Conservation (phyloP, 2,113 vertebrate species). For the Corydoras maculifer region DNA sequence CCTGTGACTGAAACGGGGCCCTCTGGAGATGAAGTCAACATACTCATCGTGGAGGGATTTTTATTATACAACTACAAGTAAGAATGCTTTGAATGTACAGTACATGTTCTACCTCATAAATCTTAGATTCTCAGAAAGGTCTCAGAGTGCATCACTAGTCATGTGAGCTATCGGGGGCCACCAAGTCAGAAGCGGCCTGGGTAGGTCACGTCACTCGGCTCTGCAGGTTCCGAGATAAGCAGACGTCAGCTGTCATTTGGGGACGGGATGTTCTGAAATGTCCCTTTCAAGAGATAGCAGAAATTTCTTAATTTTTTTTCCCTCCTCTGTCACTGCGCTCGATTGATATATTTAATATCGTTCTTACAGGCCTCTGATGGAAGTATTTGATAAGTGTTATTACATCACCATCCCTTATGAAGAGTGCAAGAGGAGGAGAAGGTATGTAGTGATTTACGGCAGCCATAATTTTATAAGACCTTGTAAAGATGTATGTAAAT, state of each 20-base stretch:
- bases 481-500: too few relatives aligned
- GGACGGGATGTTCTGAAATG: too few relatives aligned
- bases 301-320: too few relatives aligned
- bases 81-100: constrained; percentile 11
- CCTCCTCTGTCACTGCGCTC: too few relatives aligned
- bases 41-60: constrained; percentile 74
- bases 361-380: constrained; percentile 59
- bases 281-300: too few relatives aligned
- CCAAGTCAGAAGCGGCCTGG: neutral
- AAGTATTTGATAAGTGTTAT: constrained; percentile 64
- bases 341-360: neutral
- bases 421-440: constrained; percentile 71
- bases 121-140: constrained; percentile 11
- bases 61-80: constrained; percentile 73
- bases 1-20: constrained; percentile 40
- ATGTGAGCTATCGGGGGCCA: neutral
- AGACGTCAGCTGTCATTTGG: neutral
- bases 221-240: constrained; percentile 35
- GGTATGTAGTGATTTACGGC: constrained; percentile 45
- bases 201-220: constrained; percentile 2
- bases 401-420: constrained; percentile 69
- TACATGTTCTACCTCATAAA: neutral
- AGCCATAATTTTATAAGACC: too few relatives aligned
- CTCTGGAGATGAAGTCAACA: constrained; percentile 59
- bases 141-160: neutral